Base-by-base conservation (phyloP, 2,888 invertebrate genomes). In the Malthinus flaveolus region DNA sequence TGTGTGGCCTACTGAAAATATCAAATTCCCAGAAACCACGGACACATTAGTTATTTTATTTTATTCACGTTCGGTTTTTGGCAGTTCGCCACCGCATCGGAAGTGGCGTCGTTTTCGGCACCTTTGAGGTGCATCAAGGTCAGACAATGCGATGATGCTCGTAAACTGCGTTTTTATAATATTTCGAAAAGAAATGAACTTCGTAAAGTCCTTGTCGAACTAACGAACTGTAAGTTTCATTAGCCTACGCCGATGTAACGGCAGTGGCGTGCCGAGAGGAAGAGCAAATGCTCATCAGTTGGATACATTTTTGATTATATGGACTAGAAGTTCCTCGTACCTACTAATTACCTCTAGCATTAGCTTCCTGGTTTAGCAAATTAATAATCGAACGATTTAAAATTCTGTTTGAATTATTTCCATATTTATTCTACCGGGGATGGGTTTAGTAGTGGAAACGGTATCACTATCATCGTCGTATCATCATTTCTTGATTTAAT, bases 11-110 rank as follows among this genome's bases (percentile, higher is more conserved):
- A 57, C 61, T 62, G 62, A 57, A 64, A 65, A 64, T 63, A 63
- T 58, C 62, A 49, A 57, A 56, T 66, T 66, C 65, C 60, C 48
- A 64, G 66, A 66, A 42, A 66, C 46, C 57, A 57, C 62, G 63
- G 58, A 64, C 59, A 62, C 62, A 64, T 63, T 58, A 59, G 61
- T 64, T 64, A 60, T 64, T 57, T 66, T 66, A 66, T 66, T 66
- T 66, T 64, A 64, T 64, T 57, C 64, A 64, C 64, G 66, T 63
- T 58, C 55, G 49, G 56, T 62, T 65, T 42, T 67, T 69, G 68
- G 68, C 68, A 68, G 62, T 44, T 62, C 65, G 68, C 68, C 68
- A 69, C 65, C 64, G 62, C 68, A 68, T 46, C 67, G 68, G 67
- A 67, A 68, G 68, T 64, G 61, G 64, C 65, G 65, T 59, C 56